Conservation (phyloP, 2,888 invertebrate species). For the Steinernema scapterisci region DNA sequence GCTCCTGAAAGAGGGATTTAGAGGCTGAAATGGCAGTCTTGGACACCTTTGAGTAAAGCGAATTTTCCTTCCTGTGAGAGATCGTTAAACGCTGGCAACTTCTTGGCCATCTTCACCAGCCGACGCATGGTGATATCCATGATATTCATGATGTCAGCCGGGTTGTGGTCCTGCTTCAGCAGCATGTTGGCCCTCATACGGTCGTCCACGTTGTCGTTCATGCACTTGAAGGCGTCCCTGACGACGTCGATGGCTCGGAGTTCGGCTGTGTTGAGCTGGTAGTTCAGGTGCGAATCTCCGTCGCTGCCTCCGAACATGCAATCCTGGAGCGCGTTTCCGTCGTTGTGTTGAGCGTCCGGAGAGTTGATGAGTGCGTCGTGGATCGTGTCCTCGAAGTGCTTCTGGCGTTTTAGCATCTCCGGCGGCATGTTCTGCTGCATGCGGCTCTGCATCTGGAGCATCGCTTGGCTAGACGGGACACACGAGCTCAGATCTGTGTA, state of each 20-base stretch:
- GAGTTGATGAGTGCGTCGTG: constrained; percentile 34
- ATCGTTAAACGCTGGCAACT: constrained; percentile 59
- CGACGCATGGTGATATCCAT: constrained; percentile 66
- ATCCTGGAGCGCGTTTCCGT: constrained; percentile 1
- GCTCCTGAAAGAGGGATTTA: constrained; percentile 47
- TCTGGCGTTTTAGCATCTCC: constrained; percentile 17
- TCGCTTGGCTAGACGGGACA: constrained; percentile 3
- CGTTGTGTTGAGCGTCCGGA: neutral
- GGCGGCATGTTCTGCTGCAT: constrained; percentile 17
- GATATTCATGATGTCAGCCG: constrained; percentile 63
- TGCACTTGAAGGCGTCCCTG: constrained; percentile 54
- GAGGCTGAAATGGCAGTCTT: too few relatives aligned
- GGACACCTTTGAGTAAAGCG: constrained; percentile 60
- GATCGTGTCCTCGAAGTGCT: constrained; percentile 38
- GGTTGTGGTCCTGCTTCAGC: constrained; percentile 48
- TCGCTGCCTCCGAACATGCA: neutral
- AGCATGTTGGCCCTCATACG: neutral
- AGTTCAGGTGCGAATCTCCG: constrained; percentile 38
- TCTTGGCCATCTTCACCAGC: constrained; percentile 63
- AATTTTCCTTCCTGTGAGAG: constrained; percentile 64
- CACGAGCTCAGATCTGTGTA: constrained; percentile 12
- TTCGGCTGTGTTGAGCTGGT: constrained; percentile 56
- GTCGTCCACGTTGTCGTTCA: constrained; percentile 61
- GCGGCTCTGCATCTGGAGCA: constrained; percentile 2
- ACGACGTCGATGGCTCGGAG: constrained; percentile 55